Base-by-base conservation (phyloP, 30 jellyfish, hydroid and myxozoan genomes). In the Clytia hemisphaerica region DNA sequence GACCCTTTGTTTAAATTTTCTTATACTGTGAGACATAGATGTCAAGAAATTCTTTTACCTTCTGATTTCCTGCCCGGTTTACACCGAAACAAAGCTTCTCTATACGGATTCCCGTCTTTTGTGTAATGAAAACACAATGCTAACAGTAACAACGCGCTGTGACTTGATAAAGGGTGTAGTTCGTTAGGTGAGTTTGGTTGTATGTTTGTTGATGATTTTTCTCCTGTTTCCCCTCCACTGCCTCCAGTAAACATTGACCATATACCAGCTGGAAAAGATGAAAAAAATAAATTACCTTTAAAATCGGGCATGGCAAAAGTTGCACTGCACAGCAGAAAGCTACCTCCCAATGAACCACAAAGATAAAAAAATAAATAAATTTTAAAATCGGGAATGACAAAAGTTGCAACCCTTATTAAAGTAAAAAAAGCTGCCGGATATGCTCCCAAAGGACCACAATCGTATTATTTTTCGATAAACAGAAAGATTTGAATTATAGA, bases 231-330 rank as follows among this genome's bases (percentile, higher is more conserved):
- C 4, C 40, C 72, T 2, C 59, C 67, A 10, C 14, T 35, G 35
- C 70, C 29, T 22, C 78, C 88, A 6, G 79, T 87, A 60, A 84
- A 77, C 55, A 84, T 58, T 9, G 95, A 84, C 95, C 95, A 84
- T 0, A 84, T 79, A 7, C 93, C 80, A 27, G 88, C 95, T 84
- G 47, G 0, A 59, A 47, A n/a, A 38, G 21, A 32, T 47, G 38
- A 30, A 28, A 35, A 9, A 58, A 34, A 19, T 6, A 16, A 48
- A 59, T 27, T 21, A 66, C 38, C 44, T 22, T 21, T 57, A 7
- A 33, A 26, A 57, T 57, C 19, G 16, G 35, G 0, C 31, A 22
- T 14, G 10, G 0, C 66, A 51, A 51, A 51, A 22, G 30, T 16
- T 14, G 15, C 0, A 14, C 14, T 16, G 1, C 66, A 51, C 66